Conservation (phyloP, 53 echinoderm and acorn worm genomes). For the Mesocentrotus franciscanus region DNA sequence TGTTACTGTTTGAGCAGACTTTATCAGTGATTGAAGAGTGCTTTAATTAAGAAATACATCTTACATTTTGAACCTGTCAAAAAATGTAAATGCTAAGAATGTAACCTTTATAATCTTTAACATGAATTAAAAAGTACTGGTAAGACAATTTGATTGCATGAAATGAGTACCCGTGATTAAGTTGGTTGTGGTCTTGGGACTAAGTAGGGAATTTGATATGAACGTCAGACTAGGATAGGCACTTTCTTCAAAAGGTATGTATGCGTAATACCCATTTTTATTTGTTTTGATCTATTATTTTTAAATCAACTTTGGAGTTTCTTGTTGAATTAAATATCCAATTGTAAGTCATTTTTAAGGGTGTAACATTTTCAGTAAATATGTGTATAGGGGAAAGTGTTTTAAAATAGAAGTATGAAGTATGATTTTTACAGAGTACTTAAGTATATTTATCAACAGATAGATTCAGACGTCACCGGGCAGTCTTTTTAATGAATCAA, state of each 20-base stretch:
- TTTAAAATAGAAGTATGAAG: background rate
- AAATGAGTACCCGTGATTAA: background rate
- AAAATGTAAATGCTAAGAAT: background rate
- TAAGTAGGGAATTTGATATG: background rate
- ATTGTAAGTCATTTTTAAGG: background rate
- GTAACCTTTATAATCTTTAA: background rate
- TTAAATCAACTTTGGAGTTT: background rate
- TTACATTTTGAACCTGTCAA: background rate
- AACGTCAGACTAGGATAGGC: background rate
- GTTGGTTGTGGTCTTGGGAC: slow-evolving; percentile 47
- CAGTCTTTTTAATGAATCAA: background rate
- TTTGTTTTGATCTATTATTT: slow-evolving; percentile 21
- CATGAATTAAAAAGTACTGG: background rate
- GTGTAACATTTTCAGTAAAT: background rate
- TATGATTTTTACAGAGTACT: background rate
- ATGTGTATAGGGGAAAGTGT: background rate
- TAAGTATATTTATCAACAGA: background rate
- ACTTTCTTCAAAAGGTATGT: slow-evolving; percentile 53
- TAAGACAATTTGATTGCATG: background rate
- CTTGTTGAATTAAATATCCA: background rate
- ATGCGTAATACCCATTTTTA: slow-evolving; percentile 8
- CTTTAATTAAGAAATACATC: background rate
- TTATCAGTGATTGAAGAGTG: background rate
- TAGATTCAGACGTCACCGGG: background rate
- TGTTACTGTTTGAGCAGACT: too few relatives aligned